Conservation (phyloP, 2,888 invertebrate species). For the Smittia aterrima region DNA sequence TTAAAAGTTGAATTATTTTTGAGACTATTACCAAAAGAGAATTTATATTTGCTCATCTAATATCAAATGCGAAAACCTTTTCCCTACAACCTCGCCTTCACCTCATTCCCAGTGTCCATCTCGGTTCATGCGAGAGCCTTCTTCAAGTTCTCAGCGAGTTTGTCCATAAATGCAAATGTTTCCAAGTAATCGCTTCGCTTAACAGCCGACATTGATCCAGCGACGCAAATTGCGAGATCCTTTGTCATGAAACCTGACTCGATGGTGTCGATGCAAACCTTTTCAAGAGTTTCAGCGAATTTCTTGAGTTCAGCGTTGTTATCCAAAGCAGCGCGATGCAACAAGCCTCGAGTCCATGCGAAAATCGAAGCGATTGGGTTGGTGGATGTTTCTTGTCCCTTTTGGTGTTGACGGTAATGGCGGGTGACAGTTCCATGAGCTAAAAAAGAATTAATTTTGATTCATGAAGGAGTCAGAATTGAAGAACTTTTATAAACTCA, state of each 20-base stretch:
- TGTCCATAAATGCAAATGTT: constrained; percentile 96
- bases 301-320: constrained; percentile 70
- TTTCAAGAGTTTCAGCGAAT: constrained; percentile 85
- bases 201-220: constrained; percentile 55
- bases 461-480: too few species aligned
- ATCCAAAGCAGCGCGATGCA: constrained; percentile 93
- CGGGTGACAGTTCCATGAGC: constrained; percentile 97
- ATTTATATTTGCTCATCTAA: too few species aligned
- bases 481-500: too few species aligned
- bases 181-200: constrained; percentile 82
- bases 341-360: constrained; percentile 93
- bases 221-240: constrained; percentile 96
- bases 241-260: constrained; percentile 96
- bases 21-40: too few species aligned
- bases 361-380: constrained; percentile 99
- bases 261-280: constrained; percentile 91
- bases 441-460: background rate
- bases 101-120: background rate
- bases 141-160: constrained; percentile 84
- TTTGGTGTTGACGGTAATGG: constrained; percentile 82
- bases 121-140: constrained; percentile 55
- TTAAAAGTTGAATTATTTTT: too few species aligned
- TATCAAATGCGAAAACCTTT: too few species aligned
- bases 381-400: constrained; percentile 97
- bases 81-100: background rate